phyloP scores from a whole-genome alignment of 2,888 invertebrate species.

The Leucoma salicis region DNA sequence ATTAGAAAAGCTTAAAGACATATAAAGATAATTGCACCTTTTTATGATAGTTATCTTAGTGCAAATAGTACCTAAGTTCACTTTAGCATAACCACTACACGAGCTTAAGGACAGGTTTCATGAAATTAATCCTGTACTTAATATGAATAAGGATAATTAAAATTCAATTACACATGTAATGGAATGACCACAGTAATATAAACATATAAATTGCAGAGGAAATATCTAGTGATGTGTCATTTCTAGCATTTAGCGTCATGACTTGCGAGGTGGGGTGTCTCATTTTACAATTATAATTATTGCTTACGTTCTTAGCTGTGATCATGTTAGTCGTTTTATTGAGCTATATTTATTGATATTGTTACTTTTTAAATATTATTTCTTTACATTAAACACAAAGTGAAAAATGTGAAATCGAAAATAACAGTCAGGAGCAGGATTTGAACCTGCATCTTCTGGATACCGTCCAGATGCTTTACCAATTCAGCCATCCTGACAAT shows the following conservation, averaged over 20 bases:
- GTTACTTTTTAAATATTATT: background rate
- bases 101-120: background rate
- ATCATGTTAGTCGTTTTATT: constrained; percentile 24
- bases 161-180: constrained; percentile 10
- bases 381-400: too few relatives aligned
- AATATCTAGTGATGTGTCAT: constrained; percentile 25
- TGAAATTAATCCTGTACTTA: background rate
- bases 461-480: too few relatives aligned
- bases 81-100: background rate
- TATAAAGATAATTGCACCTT: too few relatives aligned
- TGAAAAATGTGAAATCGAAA: too few relatives aligned
- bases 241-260: constrained; percentile 22
- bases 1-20: too few relatives aligned
- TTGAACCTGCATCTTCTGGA: too few relatives aligned
- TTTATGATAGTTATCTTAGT: background rate
- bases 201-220: constrained; percentile 10
- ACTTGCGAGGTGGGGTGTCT: constrained; percentile 24
- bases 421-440: too few relatives aligned
- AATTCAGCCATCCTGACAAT: too few relatives aligned
- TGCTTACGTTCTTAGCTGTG: constrained; percentile 8
- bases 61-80: background rate
- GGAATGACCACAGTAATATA: constrained; percentile 2
- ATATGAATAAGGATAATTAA: constrained; percentile 3
- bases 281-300: constrained; percentile 31
- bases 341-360: background rate